Conservation (phyloP, 2,113 vertebrate species). For the Parotia lawesii region DNA sequence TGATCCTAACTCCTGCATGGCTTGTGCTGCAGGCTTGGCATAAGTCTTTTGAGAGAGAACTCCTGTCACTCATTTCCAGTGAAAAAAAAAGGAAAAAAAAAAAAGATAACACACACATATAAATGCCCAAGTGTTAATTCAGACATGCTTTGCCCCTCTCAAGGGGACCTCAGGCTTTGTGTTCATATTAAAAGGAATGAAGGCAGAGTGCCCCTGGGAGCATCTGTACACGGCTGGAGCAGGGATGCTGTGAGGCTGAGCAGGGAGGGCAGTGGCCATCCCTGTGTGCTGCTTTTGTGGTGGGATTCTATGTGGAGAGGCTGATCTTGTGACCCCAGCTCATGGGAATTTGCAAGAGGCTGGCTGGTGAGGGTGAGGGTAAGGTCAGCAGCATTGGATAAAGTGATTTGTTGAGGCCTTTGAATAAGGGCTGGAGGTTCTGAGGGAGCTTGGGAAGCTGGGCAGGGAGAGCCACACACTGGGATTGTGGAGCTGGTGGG, state of each 20-base stretch:
- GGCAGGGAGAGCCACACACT: neutral
- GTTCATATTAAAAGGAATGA: neutral
- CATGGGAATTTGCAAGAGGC: neutral
- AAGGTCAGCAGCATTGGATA: neutral
- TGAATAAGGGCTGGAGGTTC: neutral
- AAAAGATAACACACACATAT: neutral
- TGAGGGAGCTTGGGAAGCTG: neutral
- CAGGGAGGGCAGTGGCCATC: neutral
- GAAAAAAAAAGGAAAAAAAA: neutral
- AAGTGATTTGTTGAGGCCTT: neutral
- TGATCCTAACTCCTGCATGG: neutral
- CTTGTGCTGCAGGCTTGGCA: neutral
- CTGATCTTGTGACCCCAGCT: neutral
- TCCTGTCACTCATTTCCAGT: neutral
- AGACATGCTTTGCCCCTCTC: neutral
- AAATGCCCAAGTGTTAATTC: neutral
- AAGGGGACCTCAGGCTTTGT: neutral
- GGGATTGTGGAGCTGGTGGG: neutral
- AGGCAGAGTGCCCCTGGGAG: neutral
- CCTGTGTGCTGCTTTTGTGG: neutral
- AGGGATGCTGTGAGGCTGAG: neutral
- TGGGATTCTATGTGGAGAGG: neutral
- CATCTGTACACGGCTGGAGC: neutral
- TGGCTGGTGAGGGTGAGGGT: neutral
- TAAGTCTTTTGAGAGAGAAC: neutral